Base-by-base conservation (phyloP, 2,888 invertebrate genomes). In the Drosophila crucigera region DNA sequence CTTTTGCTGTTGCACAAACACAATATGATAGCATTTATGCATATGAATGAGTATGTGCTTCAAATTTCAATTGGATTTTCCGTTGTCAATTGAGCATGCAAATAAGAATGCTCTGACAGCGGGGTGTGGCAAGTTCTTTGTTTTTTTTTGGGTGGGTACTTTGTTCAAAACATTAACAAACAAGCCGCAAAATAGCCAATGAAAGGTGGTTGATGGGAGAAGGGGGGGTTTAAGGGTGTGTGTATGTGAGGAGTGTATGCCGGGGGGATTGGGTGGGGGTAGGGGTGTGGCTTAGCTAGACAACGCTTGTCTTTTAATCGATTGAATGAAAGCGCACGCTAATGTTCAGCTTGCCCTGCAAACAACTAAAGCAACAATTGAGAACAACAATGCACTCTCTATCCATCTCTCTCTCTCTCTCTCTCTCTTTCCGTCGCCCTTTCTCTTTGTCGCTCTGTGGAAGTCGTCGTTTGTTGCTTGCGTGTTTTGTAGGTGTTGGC, bases 401-500 rank as follows among this genome's bases (percentile, higher is more conserved):
- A 16, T 22, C 6, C 6, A 1, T 9, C 4, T 37, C 19, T 35
- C 14, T 28, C 19, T 14, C 7, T 11, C 10, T 25, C 14, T 14
- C 14, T 53, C 11, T 22, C 25, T 47, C 22, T 50, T n/a, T 43
- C 35, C 19, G 22, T 35, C 11, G 25, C 3, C 47, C 52, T 41
- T n/a, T 19, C 19, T 28, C 19, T 39, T 31, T 54, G 19, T 33
- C 30, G 37, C 41, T 68, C 11, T 47, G 19, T 47, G 7, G 39
- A 7, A 56, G 55, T 49, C 50, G 30, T 56, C 39, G 52, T 54
- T 62, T 84, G 83, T 76, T 86, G 90, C 83, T 85, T 86, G 90
- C 89, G 90, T 86, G 90, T 85, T 90, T 81, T 78, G 83, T 86
- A 86, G 90, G 85, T 86, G 85, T 86, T 90, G 90, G 76, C 90